Evolutionary conservation across 2,888 invertebrate species (phyloP), one percentile per base, ranked within the genome.

Genomic region (Hemaris fuciformis): DNA sequence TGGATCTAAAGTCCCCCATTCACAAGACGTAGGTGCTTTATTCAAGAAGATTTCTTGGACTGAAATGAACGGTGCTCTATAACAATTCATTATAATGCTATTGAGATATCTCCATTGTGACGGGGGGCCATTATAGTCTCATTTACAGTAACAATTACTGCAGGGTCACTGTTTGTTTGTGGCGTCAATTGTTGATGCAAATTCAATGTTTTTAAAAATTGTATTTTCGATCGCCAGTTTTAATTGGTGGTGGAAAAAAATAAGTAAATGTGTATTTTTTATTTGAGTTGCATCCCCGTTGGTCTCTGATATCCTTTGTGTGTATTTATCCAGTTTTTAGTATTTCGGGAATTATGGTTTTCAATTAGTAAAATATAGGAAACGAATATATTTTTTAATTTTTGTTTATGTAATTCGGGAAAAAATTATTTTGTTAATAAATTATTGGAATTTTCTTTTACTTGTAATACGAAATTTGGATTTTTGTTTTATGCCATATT

Each of bases 81-180:
- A 83, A 81, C 88, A 85, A 87, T 88, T 89, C 88, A 89, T 88
- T 88, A 88, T 85, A 87, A 86, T 80, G 73, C 86, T 78, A 87
- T 86, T 85, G 82, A 83, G 80, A 83, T 83, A 79, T 75, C 74
- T 70, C 85, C 70, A 87, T 89, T 89, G 87, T 89, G 77, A 68
- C 75, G 73, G 66, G 66, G 70, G 64, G 62, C 70, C 81, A 87
- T 88, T 87, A 87, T 85, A 81, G 75, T 77, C 81, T 81, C 85
- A 85, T 87, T 87, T 85, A 81, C 80, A 61, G 43, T 13, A 25
- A 57, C 45, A 43, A 45, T 57, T 34, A 42, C 42, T 43, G 43
- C n/a, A 57, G 56, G 57, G 8, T 31, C 57, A 23, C 41, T 42
- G 57, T 56, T 42, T 38, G 38, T 38, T 43, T 57, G 42, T 23